These are phyloP conservation scores for Oasisia sp. DNA, from an alignment of 2,888 invertebrate genomes.

Conservation along the genomic window DNA sequence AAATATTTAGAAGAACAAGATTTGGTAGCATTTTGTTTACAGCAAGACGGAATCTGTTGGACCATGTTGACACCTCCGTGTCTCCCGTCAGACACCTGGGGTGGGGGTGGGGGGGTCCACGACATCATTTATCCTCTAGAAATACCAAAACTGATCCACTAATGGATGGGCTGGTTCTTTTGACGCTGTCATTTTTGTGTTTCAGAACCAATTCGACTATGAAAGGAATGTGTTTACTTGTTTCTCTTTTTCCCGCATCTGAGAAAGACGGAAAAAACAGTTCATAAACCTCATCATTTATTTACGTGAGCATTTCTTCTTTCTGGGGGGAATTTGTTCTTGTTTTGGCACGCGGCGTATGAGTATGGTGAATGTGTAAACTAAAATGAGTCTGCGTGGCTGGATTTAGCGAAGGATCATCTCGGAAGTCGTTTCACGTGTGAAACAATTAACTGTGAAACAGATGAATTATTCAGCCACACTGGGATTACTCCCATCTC, in stretches of 20 bases:
- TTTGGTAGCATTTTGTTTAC: neutral
- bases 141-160: neutral
- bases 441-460: conserved; percentile 2
- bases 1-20: neutral
- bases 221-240: neutral
- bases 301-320: neutral
- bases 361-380: neutral
- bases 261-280: neutral
- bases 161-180: neutral
- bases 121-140: neutral
- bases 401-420: neutral
- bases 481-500: conserved; percentile 5
- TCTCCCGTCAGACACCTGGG: neutral
- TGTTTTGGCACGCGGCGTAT: neutral
- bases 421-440: neutral
- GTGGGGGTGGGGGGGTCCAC: neutral
- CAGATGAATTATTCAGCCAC: neutral
- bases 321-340: neutral
- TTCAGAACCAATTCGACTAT: neutral
- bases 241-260: neutral
- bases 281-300: neutral
- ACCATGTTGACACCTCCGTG: neutral
- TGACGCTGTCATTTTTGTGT: neutral
- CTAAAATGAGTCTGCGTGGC: neutral
- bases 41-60: neutral